Base-by-base conservation (phyloP, 23 tunicate genomes). In the Halocynthia aurantium region DNA sequence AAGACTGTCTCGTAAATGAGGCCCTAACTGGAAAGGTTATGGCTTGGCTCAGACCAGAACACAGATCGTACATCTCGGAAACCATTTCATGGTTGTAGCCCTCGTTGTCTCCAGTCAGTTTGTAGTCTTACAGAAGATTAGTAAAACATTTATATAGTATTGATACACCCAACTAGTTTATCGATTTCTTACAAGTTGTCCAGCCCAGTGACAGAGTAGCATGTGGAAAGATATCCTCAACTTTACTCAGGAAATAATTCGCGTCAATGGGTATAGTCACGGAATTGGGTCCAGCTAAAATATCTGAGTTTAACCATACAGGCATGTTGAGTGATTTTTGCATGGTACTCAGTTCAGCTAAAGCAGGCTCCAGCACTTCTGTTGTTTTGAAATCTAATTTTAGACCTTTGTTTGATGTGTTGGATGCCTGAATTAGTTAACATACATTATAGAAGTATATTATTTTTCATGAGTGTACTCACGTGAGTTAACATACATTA, bases 1-100 rank as follows among this genome's bases (percentile, higher is more conserved):
- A 73, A 10, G 98, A 92, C 51, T 69, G 72, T 62, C 57, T 70
- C 6, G 98, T 72, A 7, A 92, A 52, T 15, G 98, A 92, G 12
- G 98, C 98, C 50, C 98, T 51, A 8, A 81, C 98, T 63, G 98
- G 98, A 66, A 92, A 92, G 15, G 98, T 92, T 57, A 92, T 81
- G 54, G 98, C 88, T 72, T 85, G 88, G 5, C 92, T 78, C 50
- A 77, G 21, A 19, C 62, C 17, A 6, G 77, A 68, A 67, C 84
- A 78, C 74, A 52, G 19, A 7, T 72, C 65, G 63, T 86, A 86
- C 98, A 92, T 92, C 69, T 92, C 98, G n/a, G 82, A 85, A 19
- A 92, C 86, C 98, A 86, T 92, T 64, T 77, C 93, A 55, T 78
- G 82, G 52, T 84, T 78, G 73, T 92, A 92, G 22, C 20, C 40